Conservation (phyloP, 2,797 vertebrate species). For the Nothura maculosa region DNA sequence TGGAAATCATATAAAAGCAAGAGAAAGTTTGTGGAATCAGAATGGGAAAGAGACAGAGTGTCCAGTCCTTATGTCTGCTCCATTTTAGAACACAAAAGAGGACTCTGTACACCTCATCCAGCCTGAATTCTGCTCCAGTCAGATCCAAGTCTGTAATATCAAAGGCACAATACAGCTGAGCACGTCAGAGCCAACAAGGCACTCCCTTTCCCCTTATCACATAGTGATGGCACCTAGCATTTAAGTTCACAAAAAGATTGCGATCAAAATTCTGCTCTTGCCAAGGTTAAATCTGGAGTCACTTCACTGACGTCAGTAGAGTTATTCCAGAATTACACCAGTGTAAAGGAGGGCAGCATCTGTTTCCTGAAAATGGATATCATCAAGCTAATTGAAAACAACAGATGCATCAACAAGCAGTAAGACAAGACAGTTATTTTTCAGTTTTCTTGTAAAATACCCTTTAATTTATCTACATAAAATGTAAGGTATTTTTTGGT, state of each 20-base stretch:
- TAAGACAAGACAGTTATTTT: constrained; percentile 42
- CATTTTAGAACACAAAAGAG: background rate
- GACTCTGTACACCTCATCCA: accelerated
- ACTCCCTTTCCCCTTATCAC: background rate
- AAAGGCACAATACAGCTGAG: background rate
- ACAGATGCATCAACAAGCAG: constrained; percentile 72
- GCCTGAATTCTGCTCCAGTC: background rate
- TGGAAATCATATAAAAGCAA: background rate
- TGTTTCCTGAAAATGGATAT: constrained; percentile 80
- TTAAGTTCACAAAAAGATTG: background rate
- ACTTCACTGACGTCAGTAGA: constrained; percentile 65
- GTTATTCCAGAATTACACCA: constrained; percentile 60
- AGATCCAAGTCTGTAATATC: background rate
- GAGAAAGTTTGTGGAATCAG: background rate
- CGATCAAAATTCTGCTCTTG: constrained; percentile 41
- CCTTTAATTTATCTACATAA: constrained; percentile 43
- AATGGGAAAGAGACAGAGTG: background rate
- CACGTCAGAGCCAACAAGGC: background rate
- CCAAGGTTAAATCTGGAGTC: constrained; percentile 58
- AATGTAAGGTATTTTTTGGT: background rate
- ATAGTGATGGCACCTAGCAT: background rate
- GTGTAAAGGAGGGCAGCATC: constrained; percentile 65
- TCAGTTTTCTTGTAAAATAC: constrained; percentile 66
- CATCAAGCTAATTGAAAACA: constrained; percentile 75
- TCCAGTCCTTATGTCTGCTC: background rate